phyloP scores from a whole-genome alignment of 2,797 vertebrate species.

The Phoeniculus purpureus region DNA sequence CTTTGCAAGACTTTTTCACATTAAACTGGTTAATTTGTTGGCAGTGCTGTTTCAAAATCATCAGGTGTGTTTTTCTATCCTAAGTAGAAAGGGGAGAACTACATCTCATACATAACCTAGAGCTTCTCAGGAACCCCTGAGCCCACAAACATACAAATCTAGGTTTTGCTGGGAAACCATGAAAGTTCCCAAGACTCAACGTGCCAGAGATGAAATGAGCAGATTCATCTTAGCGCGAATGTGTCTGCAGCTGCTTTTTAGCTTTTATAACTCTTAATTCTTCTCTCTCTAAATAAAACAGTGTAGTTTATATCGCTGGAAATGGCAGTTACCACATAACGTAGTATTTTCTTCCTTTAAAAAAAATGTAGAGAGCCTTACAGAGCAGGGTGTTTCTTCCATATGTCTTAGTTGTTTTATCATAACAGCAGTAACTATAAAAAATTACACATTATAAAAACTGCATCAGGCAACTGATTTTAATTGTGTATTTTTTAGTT shows the following conservation, averaged over 20 bases:
- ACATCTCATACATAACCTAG: not conserved
- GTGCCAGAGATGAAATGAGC: not conserved
- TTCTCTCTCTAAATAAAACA: not conserved
- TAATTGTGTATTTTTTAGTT: constrained; percentile 61
- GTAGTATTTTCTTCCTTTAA: not conserved
- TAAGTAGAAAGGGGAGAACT: not conserved
- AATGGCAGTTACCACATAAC: not conserved
- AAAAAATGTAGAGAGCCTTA: not conserved
- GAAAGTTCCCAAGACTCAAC: not conserved
- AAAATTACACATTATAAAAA: constrained; percentile 23
- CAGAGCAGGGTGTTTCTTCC: not conserved
- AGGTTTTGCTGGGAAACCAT: not conserved
- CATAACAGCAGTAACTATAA: constrained; percentile 6
- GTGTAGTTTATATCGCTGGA: not conserved
- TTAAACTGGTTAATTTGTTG: not conserved
- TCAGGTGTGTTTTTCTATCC: not conserved
- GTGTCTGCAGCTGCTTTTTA: not conserved
- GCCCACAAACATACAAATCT: not conserved
- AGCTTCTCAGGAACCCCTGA: not conserved
- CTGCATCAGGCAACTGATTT: constrained; percentile 44
- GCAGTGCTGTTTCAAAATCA: not conserved
- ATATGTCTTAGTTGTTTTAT: not conserved
- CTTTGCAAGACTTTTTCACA: not conserved
- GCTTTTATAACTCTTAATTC: not conserved
- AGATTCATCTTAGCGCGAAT: not conserved